phyloP scores from a whole-genome alignment of 2,797 vertebrate genomes.

The Schizothorax lantsangensis region DNA sequence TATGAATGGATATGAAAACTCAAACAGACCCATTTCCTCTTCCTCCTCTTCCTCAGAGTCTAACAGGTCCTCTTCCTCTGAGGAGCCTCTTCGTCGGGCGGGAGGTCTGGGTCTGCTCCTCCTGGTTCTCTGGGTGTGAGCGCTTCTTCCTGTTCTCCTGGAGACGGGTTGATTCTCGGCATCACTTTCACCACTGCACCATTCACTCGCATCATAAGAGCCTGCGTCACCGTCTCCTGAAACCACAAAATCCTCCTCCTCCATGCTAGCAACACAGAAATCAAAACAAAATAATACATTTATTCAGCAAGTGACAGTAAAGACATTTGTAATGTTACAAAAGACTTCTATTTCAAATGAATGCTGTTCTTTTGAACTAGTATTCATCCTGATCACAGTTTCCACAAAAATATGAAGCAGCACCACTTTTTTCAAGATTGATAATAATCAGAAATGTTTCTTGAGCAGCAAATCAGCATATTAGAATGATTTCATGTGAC shows the following conservation, averaged over 20 bases:
- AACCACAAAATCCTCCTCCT: constrained; percentile 90
- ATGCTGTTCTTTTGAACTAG: neutral
- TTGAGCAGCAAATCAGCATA: neutral
- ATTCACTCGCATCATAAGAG: constrained; percentile 84
- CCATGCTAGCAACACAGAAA: constrained; percentile 76
- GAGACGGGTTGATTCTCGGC: constrained; percentile 72
- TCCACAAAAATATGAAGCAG: neutral
- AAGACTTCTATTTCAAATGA: neutral
- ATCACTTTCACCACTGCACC: constrained; percentile 80
- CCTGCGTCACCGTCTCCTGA: constrained; percentile 87
- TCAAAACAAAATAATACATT: neutral
- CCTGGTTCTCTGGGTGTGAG: constrained; percentile 53
- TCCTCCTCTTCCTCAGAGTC: constrained; percentile 74
- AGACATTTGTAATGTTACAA: neutral
- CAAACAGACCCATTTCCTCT: constrained; percentile 74
- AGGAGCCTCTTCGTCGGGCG: constrained; percentile 80
- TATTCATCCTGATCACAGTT: neutral
- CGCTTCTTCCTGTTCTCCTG: constrained; percentile 71
- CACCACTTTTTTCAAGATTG: neutral
- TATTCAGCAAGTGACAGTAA: neutral
- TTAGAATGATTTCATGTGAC: neutral
- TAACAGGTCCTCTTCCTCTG: constrained; percentile 83
- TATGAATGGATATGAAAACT: neutral
- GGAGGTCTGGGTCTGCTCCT: constrained; percentile 62
- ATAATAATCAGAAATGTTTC: neutral